These are phyloP conservation scores for Rhodeus uyekii DNA, from an alignment of 2,797 vertebrate genomes.

Conservation along the genomic window DNA sequence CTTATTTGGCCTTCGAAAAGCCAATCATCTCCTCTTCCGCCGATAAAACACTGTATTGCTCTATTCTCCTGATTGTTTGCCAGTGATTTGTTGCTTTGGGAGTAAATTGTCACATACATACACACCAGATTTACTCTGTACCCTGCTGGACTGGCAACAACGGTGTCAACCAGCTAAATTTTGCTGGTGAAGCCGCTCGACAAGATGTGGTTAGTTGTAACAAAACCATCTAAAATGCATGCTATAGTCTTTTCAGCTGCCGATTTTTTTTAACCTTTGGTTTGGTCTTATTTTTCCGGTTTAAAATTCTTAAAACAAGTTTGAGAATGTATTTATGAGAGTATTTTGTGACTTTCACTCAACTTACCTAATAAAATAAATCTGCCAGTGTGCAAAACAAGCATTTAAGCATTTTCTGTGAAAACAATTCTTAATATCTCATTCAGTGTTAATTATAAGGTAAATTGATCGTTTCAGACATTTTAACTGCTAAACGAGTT, in stretches of 20 bases:
- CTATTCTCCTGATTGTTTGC: conserved; percentile 49
- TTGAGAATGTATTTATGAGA: background rate
- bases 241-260: too few relatives aligned
- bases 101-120: conserved; percentile 45
- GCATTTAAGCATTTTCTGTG: background rate
- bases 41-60: conserved; percentile 54
- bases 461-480: background rate
- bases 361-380: background rate
- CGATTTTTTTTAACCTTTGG: background rate
- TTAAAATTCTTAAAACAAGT: background rate
- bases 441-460: background rate
- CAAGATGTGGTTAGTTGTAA: background rate
- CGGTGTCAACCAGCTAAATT: background rate
- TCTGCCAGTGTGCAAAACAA: too few relatives aligned
- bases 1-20: conserved; percentile 52
- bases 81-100: conserved; percentile 47
- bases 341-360: background rate
- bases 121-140: conserved; percentile 7
- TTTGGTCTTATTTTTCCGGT: background rate
- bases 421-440: background rate
- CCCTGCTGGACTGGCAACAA: background rate
- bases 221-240: background rate
- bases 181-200: background rate
- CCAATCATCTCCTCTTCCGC: conserved; percentile 54
- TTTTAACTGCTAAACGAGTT: background rate